phyloP scores from a whole-genome alignment of 2,113 vertebrate species.

The Carassius auratus region DNA sequence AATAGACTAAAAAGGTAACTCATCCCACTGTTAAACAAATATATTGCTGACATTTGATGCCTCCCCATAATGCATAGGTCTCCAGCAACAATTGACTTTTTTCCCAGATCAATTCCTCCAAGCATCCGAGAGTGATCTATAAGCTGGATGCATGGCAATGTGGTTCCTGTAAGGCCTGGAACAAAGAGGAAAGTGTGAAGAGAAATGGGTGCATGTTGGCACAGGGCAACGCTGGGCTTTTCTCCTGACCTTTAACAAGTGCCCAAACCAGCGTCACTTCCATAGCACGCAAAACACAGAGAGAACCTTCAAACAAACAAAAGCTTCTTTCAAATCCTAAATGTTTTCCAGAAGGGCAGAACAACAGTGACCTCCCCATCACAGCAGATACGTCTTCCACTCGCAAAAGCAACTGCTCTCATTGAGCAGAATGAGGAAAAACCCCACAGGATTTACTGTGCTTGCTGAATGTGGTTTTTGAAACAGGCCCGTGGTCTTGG shows the following conservation, averaged over 20 bases:
- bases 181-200: constrained; percentile 60
- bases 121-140: neutral
- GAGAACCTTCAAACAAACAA: constrained; percentile 58
- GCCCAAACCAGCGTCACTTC: constrained; percentile 37
- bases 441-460: neutral
- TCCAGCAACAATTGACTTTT: constrained; percentile 16
- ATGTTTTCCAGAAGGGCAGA: constrained; percentile 61
- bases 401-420: neutral
- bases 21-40: constrained; percentile 1
- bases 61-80: neutral
- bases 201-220: constrained; percentile 50
- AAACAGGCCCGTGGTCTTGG: constrained; percentile 47
- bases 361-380: neutral
- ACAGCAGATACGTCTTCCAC: constrained; percentile 20
- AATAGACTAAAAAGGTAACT: neutral
- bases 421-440: neutral
- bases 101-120: constrained; percentile 1
- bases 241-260: constrained; percentile 67
- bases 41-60: constrained; percentile 9
- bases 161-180: constrained; percentile 18
- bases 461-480: constrained; percentile 34
- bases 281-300: constrained; percentile 24
- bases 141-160: constrained; percentile 29
- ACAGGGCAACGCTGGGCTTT: constrained; percentile 49
- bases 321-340: constrained; percentile 52